Evolutionary conservation across 2,113 vertebrate genomes (phyloP).

Genomic region (Rhinolophus ferrumequinum): DNA sequence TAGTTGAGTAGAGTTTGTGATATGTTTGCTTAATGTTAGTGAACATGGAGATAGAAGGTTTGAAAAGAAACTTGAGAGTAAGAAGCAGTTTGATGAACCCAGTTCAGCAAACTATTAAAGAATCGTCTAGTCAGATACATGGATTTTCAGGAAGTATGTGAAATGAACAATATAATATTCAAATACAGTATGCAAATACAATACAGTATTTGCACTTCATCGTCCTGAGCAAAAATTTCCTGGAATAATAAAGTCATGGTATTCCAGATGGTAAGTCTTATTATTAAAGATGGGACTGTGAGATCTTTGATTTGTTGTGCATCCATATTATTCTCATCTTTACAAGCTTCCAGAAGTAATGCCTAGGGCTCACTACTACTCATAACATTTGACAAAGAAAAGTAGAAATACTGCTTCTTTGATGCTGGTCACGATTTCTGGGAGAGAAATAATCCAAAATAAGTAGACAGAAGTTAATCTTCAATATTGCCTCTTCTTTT

Average conservation of each 20-base stretch:
- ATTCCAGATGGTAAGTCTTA: neutral
- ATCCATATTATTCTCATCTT: neutral
- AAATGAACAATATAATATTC: neutral
- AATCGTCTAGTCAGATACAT: neutral
- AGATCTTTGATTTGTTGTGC: neutral
- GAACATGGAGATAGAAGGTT: neutral
- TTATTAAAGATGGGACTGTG: neutral
- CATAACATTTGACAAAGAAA: neutral
- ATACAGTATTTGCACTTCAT: neutral
- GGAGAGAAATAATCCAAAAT: conserved; percentile 5
- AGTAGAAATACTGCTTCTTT: neutral
- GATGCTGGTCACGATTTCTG: neutral
- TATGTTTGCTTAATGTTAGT: neutral
- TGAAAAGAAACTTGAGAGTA: neutral
- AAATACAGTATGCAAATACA: neutral
- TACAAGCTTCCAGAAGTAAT: neutral
- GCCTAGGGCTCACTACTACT: neutral
- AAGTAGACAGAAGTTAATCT: neutral
- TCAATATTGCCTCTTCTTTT: neutral
- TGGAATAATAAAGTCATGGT: neutral
- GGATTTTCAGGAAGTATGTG: conserved; percentile 6
- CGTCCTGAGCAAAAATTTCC: neutral
- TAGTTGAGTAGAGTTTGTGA: neutral
- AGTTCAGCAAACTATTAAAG: neutral
- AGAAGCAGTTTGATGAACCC: neutral